Conservation (phyloP, 2,888 invertebrate species). For the Phymatocera aterrima region DNA sequence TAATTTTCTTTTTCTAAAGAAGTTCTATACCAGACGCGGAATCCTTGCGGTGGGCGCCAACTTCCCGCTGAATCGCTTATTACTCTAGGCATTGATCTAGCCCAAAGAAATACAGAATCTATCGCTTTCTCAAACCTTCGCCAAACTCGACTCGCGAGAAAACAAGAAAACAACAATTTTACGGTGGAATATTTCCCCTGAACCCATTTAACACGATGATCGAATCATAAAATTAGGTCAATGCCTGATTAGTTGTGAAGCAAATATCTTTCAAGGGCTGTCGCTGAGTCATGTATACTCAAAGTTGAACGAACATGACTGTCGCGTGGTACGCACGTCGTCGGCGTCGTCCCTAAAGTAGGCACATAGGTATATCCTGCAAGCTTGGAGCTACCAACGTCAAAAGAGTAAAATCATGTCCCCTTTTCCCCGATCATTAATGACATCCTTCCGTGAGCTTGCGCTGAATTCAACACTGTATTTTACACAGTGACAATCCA, state of each 20-base stretch:
- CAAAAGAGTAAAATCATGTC: too few relatives aligned
- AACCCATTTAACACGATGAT: not conserved
- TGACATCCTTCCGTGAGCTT: too few relatives aligned
- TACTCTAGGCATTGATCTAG: conserved; percentile 5
- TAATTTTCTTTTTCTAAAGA: not conserved
- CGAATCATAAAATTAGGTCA: not conserved
- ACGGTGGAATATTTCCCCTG: not conserved
- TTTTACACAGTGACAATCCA: too few relatives aligned
- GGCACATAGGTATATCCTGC: too few relatives aligned
- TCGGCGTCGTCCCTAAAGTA: too few relatives aligned
- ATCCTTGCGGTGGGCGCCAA: not conserved
- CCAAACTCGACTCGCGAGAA: not conserved
- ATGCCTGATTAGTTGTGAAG: not conserved
- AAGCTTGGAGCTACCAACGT: too few relatives aligned
- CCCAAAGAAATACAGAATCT: not conserved
- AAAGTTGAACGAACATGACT: not conserved
- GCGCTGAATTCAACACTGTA: too few relatives aligned
- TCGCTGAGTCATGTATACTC: too few relatives aligned
- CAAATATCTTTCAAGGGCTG: too few relatives aligned
- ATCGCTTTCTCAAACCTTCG: not conserved
- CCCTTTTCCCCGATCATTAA: too few relatives aligned
- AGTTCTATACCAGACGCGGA: not conserved
- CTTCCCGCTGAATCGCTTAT: conserved; percentile 23
- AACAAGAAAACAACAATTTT: not conserved
- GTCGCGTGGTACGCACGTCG: too few relatives aligned